Evolutionary conservation across 2,888 invertebrate genomes (phyloP).

Genomic region (Aleiodes leptofemur): DNA sequence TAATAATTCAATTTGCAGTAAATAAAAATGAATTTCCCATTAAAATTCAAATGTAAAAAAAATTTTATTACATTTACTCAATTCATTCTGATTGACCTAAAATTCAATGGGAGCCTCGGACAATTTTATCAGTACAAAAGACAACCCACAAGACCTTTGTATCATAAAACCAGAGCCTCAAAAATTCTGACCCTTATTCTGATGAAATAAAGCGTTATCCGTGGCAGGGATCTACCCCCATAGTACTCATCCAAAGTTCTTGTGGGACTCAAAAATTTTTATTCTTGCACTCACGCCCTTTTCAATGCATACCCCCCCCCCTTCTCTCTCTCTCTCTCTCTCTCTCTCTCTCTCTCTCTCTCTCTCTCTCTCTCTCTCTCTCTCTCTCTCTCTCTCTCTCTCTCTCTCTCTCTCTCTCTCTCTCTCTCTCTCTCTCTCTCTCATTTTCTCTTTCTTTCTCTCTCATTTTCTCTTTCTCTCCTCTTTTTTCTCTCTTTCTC

Average conservation of each 20-base stretch:
- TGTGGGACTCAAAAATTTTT: constrained; percentile 34
- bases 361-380: constrained; percentile 49
- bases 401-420: no score
- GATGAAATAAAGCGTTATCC: constrained; percentile 73
- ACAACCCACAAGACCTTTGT: constrained; percentile 26
- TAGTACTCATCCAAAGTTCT: constrained; percentile 61
- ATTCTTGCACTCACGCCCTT: constrained; percentile 49
- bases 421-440: constrained; percentile 51
- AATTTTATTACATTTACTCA: background rate
- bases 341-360: no score
- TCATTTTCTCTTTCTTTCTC: no score
- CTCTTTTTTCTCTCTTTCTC: no score
- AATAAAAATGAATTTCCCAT: no score
- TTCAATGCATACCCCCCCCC: constrained; percentile 49
- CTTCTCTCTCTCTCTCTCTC: no score
- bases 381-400: no score
- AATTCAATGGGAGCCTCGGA: background rate
- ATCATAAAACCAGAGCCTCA: constrained; percentile 60
- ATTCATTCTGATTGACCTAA: constrained; percentile 1
- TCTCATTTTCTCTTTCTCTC: no score
- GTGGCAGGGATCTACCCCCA: constrained; percentile 68
- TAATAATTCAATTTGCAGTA: no score
- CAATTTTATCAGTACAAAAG: constrained; percentile 13
- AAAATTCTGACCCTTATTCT: constrained; percentile 68
- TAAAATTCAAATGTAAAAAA: no score